phyloP scores from a whole-genome alignment of 1,140 invertebrate species.

The Bombus balteatus region DNA sequence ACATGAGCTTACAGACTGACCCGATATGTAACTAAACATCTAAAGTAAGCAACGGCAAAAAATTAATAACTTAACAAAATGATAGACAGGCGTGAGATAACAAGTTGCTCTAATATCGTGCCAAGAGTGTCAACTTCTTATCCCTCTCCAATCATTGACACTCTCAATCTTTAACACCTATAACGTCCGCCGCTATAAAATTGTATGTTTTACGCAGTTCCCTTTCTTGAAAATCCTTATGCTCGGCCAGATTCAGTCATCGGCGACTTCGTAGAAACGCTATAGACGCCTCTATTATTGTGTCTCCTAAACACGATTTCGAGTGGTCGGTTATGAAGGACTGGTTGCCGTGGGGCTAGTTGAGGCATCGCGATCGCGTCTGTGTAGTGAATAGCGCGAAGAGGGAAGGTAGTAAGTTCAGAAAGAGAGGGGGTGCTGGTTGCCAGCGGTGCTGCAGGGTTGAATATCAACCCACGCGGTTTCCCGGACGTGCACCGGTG shows the following conservation, averaged over 20 bases:
- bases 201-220: neutral
- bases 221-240: neutral
- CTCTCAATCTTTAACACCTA: neutral
- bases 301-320: neutral
- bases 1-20: too few species aligned
- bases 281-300: too few species aligned
- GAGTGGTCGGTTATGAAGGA: constrained; percentile 12
- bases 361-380: neutral
- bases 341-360: constrained; percentile 21
- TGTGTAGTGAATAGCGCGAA: neutral
- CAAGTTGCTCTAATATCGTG: too few species aligned
- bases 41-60: neutral
- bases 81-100: neutral
- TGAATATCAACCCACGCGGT: constrained; percentile 72
- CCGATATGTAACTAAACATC: too few species aligned
- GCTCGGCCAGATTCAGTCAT: too few species aligned
- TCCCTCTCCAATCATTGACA: neutral
- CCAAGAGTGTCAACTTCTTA: neutral
- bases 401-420: constrained; percentile 12
- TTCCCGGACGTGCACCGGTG: constrained; percentile 65
- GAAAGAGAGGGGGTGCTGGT: constrained; percentile 36
- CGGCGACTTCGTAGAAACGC: too few species aligned
- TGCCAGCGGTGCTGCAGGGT: constrained; percentile 62
- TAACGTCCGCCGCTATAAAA: neutral
- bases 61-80: neutral